Evolutionary conservation across 2,888 invertebrate genomes (phyloP).

Genomic region (Idaea biselata): DNA sequence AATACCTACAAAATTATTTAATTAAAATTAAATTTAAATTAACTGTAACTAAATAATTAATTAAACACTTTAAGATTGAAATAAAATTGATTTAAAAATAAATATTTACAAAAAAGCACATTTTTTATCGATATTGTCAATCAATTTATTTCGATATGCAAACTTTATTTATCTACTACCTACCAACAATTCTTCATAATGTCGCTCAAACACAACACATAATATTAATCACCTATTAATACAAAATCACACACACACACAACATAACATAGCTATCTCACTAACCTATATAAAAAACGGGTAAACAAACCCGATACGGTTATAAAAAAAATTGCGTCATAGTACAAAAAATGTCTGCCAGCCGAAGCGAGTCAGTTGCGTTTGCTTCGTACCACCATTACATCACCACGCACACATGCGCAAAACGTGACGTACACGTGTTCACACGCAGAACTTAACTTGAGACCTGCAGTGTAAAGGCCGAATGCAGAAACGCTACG

Average conservation of each 20-base stretch:
- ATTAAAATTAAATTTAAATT: no score
- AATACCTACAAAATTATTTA: no score
- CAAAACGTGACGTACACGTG: conserved; percentile 30
- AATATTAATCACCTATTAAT: neutral
- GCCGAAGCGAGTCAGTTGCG: conserved; percentile 41
- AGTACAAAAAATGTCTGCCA: conserved; percentile 79
- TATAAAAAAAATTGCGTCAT: conserved; percentile 78
- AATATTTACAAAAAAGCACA: no score
- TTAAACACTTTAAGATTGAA: no score
- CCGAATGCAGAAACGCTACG: no score
- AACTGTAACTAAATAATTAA: no score
- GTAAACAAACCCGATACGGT: conserved; percentile 51
- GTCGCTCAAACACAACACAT: neutral
- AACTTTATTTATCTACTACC: no score
- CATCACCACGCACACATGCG: conserved; percentile 57
- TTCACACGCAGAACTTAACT: conserved; percentile 12
- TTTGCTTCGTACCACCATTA: conserved; percentile 60
- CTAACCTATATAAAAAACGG: conserved; percentile 26
- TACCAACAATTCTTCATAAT: no score
- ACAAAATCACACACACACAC: conserved; percentile 6
- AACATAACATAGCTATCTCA: conserved; percentile 16
- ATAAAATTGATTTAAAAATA: no score
- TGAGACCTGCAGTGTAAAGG: conserved; percentile 17
- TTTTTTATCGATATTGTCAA: no score
- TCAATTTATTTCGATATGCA: no score